Evolutionary conservation across 2,113 vertebrate species (phyloP), one percentile per base, ranked within the genome.

Genomic region (Datnioides undecimradiatus): DNA sequence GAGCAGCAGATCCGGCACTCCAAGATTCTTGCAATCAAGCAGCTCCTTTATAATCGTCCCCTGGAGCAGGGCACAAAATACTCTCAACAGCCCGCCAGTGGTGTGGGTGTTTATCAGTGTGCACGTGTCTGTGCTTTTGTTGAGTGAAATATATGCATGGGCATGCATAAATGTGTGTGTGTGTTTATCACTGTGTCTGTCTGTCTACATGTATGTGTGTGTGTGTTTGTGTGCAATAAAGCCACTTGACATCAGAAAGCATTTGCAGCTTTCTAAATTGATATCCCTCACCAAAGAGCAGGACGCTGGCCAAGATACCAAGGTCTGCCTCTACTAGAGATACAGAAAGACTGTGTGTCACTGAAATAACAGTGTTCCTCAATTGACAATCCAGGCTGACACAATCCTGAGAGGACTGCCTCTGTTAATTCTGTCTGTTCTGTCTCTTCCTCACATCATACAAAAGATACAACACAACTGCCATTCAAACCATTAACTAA

Each of bases 11-110:
- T 88, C 86, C 84, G 79, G 85, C 51, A 34, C 67, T 68, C 55
- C 31, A 8, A 75, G 64, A 78, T 76, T 62, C 67, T 63, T 62
- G 87, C 82, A 92, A 91, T 91, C 87, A 91, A 88, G 89, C 76
- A 70, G 59, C 80, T 82, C 76, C 31, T 75, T 71, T 63, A 33
- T 83, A 85, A 91, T 90, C 48, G 45, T 63, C 76, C 78, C 80
- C 82, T 73, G 48, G 64, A 80, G 87, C 71, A 6, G 40, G 43
- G 45, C 69, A 84, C 68, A 31, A 66, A 83, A 79, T 40, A 46
- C n/a, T 66, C 75, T 29, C 21, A 51, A 63, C 69, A 65, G 33
- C 33, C 76, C 45, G 49, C 57, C 60, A 79, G 73, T 63, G 43
- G 25, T 70, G 67, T 55, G 60, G 55, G 62, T 75, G 60, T 74